These are phyloP conservation scores for Ornithorhynchus anatinus DNA, from an alignment of 2,113 vertebrate species.

Conservation along the genomic window DNA sequence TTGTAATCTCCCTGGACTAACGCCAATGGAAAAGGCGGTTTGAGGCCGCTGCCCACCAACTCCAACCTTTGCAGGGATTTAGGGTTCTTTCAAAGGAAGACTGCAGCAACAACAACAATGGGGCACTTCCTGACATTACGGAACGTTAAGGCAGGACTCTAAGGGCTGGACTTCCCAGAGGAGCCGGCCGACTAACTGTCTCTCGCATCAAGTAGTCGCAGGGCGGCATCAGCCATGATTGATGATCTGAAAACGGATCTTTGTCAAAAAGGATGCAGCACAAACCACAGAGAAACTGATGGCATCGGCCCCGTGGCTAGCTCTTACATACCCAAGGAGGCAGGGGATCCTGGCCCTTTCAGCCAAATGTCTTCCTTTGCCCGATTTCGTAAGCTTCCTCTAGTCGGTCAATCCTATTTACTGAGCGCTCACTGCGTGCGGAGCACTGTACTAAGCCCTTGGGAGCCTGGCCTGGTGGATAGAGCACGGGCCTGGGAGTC, in stretches of 20 bases:
- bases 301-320: constrained; percentile 38
- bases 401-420: too few species aligned
- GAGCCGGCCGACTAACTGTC: constrained; percentile 46
- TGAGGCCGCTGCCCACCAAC: constrained; percentile 3
- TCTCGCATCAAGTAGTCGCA: constrained; percentile 28
- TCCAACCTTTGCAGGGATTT: not conserved
- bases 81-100: constrained; percentile 32
- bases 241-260: constrained; percentile 54
- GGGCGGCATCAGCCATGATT: constrained; percentile 57
- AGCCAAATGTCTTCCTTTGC: constrained; percentile 33
- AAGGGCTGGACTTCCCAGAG: constrained; percentile 59
- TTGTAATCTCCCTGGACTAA: constrained; percentile 5
- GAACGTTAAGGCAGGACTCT: constrained; percentile 25
- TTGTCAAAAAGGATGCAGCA: constrained; percentile 62
- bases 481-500: too few species aligned
- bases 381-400: constrained; percentile 61
- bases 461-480: too few species aligned
- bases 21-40: not conserved
- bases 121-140: constrained; percentile 32
- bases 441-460: too few species aligned
- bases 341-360: constrained; percentile 40
- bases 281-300: constrained; percentile 69
- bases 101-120: constrained; percentile 32
- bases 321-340: constrained; percentile 25
- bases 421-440: too few species aligned